Conservation (phyloP, 2,888 invertebrate species). For the Idaea aversata region DNA sequence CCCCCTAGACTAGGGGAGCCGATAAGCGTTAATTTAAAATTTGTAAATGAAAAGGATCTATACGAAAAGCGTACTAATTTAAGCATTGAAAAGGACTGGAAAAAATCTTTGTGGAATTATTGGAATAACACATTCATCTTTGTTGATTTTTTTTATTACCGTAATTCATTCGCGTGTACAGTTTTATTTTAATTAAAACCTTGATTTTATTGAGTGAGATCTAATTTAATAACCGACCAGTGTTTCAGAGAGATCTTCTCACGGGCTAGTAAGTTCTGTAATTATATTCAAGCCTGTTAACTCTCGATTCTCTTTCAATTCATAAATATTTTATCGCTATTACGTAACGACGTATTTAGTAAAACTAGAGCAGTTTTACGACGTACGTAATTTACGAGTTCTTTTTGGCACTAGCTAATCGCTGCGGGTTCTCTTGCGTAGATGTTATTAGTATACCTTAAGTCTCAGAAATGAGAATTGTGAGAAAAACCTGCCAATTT, state of each 20-base stretch:
- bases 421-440: neutral
- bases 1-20: too few relatives aligned
- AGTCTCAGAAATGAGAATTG: too few relatives aligned
- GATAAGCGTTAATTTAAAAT: too few relatives aligned
- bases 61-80: neutral
- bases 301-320: conserved; percentile 34
- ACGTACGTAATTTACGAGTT: neutral
- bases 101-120: neutral
- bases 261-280: conserved; percentile 36
- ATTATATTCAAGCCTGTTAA: conserved; percentile 38
- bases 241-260: conserved; percentile 47
- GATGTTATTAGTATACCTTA: too few relatives aligned
- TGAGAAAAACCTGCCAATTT: too few relatives aligned
- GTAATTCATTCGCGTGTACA: conserved; percentile 40
- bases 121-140: neutral
- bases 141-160: conserved; percentile 15
- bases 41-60: neutral
- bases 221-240: conserved; percentile 40
- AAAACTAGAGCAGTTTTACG: neutral
- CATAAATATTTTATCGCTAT: conserved; percentile 12
- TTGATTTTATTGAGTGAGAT: conserved; percentile 50
- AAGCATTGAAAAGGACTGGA: neutral
- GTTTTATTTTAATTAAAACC: conserved; percentile 34
- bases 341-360: conserved; percentile 2
- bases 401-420: neutral